Evolutionary conservation across 2,113 vertebrate genomes (phyloP).

Genomic region (Pachyramphus minor): DNA sequence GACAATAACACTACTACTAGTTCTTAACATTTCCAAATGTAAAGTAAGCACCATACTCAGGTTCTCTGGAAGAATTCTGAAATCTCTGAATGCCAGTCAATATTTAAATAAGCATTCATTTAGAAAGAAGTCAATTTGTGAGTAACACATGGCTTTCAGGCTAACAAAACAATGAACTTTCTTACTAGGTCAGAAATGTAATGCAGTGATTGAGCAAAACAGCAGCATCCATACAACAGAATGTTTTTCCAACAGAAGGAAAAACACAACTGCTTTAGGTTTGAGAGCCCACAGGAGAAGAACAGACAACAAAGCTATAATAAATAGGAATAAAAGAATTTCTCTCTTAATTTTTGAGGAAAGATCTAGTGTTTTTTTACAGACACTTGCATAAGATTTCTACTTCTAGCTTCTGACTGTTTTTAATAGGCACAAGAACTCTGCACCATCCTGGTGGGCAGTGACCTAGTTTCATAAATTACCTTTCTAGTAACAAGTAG

Average conservation of each 20-base stretch:
- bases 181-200: neutral
- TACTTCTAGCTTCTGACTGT: neutral
- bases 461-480: neutral
- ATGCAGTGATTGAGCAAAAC: neutral
- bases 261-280: neutral
- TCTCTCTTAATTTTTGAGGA: neutral
- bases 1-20: neutral
- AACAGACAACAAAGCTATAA: neutral
- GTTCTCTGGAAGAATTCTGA: neutral
- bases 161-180: neutral
- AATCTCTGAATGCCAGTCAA: neutral
- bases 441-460: neutral
- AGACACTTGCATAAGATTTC: neutral
- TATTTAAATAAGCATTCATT: neutral
- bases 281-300: neutral
- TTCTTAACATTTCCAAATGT: neutral
- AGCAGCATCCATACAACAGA: neutral
- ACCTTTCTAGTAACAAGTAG: neutral
- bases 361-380: neutral
- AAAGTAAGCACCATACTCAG: neutral
- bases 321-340: neutral
- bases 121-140: neutral
- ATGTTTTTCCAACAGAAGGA: neutral
- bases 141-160: neutral
- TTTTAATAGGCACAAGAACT: neutral